Base-by-base conservation (phyloP, 2,888 invertebrate species). In the Amaurobius ferox region DNA sequence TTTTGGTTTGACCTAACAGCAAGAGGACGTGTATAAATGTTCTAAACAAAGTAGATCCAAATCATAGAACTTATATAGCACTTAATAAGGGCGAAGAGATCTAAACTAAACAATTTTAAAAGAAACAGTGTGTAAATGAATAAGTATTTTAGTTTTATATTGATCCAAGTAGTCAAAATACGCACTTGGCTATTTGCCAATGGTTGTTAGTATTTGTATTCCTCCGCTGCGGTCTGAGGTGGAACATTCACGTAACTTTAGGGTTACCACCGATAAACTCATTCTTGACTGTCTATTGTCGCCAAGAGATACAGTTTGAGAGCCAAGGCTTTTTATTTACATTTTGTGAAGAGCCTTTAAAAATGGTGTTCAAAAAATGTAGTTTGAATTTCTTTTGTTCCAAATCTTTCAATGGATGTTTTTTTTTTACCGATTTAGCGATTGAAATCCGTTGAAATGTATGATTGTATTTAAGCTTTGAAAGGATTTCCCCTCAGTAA, bases 11-110 rank as follows among this genome's bases (percentile, higher is more conserved):
- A 23, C 28, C 40, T 35, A 35, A 72, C 72, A 29, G 66, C 68
- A 61, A 76, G 55, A 62, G 55, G 39, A n/a, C 2, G 32, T 68
- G 78, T 81, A 48, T 48, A 39, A 71, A 68, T 73, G 70, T 62
- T 81, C 79, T 62, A 83, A 83, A 87, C 85, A 87, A 87, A 87
- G 83, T 87, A 87, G 87, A 61, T 76, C 79, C 16, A 1, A 19
- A 16, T 1, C 19, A 55, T 6, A 64, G 13, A 0, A 16, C 30
- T 6, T 11, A 5, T 0, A 64, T 29, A 13, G 9, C n/a, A 19
- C 28, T 2, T 16, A 16, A 5, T 16, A 16, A 44, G 16, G n/a
- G 2, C 6, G 16, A 44, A 44, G 6, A 44, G 44, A 2, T 44
- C n/a, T 16, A 13, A 2, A 5, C 16, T 16, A 2, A 16, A 44